Conservation (phyloP, 2,888 invertebrate species). For the Strigamia transsilvanica region DNA sequence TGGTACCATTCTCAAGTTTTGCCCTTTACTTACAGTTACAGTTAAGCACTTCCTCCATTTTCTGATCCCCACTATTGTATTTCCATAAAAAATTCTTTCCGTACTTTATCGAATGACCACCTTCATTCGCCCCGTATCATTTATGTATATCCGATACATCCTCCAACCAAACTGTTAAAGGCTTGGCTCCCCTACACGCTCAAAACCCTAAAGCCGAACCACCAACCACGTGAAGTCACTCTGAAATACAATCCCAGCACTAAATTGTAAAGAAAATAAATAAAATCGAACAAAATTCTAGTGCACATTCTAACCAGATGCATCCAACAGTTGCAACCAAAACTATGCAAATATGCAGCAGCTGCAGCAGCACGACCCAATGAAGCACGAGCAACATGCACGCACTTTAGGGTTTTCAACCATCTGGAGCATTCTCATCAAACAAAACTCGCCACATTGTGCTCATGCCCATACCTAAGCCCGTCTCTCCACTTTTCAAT, state of each 20-base stretch:
- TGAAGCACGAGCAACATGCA: not conserved
- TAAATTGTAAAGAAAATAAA: not conserved
- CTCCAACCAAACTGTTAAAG: too few relatives aligned
- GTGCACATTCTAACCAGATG: not conserved
- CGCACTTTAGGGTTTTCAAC: not conserved
- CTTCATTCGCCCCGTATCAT: too few relatives aligned
- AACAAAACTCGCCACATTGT: slow-evolving; percentile 12
- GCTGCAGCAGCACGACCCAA: slow-evolving; percentile 22
- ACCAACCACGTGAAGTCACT: not conserved
- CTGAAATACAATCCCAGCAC: not conserved
- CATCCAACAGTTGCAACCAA: not conserved
- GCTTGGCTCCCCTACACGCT: too few relatives aligned
- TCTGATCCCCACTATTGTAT: too few relatives aligned
- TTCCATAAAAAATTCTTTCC: too few relatives aligned
- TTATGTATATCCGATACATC: too few relatives aligned
- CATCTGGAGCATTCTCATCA: slow-evolving; percentile 26
- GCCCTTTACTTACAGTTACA: too few relatives aligned
- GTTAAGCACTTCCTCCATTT: too few relatives aligned
- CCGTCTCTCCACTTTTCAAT: too few relatives aligned
- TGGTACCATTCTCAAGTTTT: too few relatives aligned
- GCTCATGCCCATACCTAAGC: not conserved
- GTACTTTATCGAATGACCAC: too few relatives aligned
- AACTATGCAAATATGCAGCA: slow-evolving; percentile 19
- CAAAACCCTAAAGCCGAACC: too few relatives aligned
- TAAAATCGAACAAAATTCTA: not conserved